Evolutionary conservation across 2,888 invertebrate genomes (phyloP).

Genomic region (Dichetophora obliterata): DNA sequence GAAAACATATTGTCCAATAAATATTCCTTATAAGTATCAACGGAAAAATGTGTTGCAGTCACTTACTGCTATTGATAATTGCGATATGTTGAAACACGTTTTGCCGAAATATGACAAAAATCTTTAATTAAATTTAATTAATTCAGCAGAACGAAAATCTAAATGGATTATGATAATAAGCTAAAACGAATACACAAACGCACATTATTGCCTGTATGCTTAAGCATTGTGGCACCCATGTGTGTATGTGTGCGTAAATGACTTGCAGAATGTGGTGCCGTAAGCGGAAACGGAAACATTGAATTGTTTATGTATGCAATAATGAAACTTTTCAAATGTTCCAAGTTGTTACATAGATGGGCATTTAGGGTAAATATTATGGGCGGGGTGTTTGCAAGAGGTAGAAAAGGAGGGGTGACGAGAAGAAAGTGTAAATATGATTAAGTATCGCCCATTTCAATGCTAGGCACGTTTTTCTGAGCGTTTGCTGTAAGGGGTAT

Average conservation of each 20-base stretch:
- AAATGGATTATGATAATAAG: constrained; percentile 44
- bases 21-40: background rate
- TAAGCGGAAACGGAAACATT: constrained; percentile 54
- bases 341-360: constrained; percentile 62
- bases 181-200: constrained; percentile 24
- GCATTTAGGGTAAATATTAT: constrained; percentile 36
- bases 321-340: constrained; percentile 63
- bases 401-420: background rate
- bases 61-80: background rate
- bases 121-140: constrained; percentile 68
- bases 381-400: background rate
- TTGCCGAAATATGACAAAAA: constrained; percentile 57
- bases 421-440: constrained; percentile 10
- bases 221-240: constrained; percentile 29
- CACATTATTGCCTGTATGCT: background rate
- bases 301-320: constrained; percentile 64
- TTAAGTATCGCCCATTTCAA: constrained; percentile 26
- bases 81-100: constrained; percentile 52
- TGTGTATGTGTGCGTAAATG: constrained; percentile 15
- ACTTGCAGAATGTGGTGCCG: constrained; percentile 19
- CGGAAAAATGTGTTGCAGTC: background rate
- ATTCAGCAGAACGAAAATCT: constrained; percentile 56
- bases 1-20: background rate
- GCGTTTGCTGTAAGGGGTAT: constrained; percentile 21
- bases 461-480: constrained; percentile 23